phyloP scores from a whole-genome alignment of 2,888 invertebrate species.

The Noctuana brunneofusca region DNA sequence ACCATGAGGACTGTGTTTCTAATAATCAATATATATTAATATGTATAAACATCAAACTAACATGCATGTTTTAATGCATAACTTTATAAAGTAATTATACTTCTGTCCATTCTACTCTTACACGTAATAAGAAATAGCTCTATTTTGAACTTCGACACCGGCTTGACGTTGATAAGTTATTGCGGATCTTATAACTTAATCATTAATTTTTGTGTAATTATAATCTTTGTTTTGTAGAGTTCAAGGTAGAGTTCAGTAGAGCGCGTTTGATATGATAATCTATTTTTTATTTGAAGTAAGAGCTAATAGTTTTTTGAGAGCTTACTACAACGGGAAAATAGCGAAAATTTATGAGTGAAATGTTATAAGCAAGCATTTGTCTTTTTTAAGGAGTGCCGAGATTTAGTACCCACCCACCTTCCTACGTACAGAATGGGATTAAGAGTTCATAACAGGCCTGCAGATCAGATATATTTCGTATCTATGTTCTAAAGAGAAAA shows the following conservation, averaged over 20 bases:
- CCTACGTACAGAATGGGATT: too few relatives aligned
- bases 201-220: constrained; percentile 4
- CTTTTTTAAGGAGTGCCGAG: too few relatives aligned
- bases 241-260: constrained; percentile 17
- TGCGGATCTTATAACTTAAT: constrained; percentile 9
- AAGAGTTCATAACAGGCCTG: too few relatives aligned
- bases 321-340: background rate
- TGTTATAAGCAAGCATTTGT: too few relatives aligned
- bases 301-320: background rate
- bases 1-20: too few relatives aligned
- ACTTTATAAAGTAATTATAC: constrained; percentile 22
- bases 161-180: constrained; percentile 33
- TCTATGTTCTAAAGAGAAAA: too few relatives aligned
- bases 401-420: too few relatives aligned
- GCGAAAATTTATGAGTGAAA: too few relatives aligned
- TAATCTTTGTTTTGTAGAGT: constrained; percentile 5
- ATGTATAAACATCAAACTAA: too few relatives aligned
- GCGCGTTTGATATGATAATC: constrained; percentile 2
- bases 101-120: constrained; percentile 21
- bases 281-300: background rate
- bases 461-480: too few relatives aligned
- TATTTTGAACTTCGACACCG: constrained; percentile 20
- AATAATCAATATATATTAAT: too few relatives aligned
- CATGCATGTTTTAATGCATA: background rate
- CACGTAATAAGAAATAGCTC: constrained; percentile 25